phyloP scores from a whole-genome alignment of 2,797 vertebrate species.

The Rhodeus uyekii region DNA sequence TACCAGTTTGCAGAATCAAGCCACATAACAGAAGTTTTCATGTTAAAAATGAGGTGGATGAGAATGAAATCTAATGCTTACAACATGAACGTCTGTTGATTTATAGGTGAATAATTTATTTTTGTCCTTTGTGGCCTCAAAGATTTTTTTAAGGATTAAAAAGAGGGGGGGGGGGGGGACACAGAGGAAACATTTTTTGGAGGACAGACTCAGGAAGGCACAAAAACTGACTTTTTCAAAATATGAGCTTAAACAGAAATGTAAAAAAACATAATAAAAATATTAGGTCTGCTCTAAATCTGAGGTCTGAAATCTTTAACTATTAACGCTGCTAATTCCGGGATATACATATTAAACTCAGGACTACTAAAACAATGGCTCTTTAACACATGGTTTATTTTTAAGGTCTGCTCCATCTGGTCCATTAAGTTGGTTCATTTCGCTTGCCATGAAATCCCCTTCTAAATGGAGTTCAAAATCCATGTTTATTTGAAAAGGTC shows the following conservation, averaged over 20 bases:
- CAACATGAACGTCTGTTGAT: neutral
- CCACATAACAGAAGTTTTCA: neutral
- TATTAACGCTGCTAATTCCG: neutral
- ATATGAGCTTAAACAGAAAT: neutral
- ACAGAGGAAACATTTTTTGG: neutral
- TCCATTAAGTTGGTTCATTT: neutral
- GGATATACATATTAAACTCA: neutral
- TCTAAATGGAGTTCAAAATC: constrained; percentile 1
- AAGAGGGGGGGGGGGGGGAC: no score
- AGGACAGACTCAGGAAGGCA: neutral
- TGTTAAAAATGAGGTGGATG: neutral
- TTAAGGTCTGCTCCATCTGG: constrained; percentile 22
- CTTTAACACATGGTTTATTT: constrained; percentile 11
- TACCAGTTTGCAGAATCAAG: neutral
- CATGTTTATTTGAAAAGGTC: constrained; percentile 17
- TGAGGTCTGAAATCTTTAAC: neutral
- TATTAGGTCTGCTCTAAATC: neutral
- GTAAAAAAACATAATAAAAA: neutral
- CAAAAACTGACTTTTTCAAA: neutral
- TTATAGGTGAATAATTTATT: neutral
- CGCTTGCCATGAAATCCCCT: neutral
- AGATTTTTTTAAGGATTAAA: neutral
- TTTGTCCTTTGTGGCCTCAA: neutral
- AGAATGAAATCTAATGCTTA: neutral
- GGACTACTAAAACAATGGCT: neutral